Evolutionary conservation across 2,113 vertebrate species (phyloP).

Genomic region (Hylia prasina): DNA sequence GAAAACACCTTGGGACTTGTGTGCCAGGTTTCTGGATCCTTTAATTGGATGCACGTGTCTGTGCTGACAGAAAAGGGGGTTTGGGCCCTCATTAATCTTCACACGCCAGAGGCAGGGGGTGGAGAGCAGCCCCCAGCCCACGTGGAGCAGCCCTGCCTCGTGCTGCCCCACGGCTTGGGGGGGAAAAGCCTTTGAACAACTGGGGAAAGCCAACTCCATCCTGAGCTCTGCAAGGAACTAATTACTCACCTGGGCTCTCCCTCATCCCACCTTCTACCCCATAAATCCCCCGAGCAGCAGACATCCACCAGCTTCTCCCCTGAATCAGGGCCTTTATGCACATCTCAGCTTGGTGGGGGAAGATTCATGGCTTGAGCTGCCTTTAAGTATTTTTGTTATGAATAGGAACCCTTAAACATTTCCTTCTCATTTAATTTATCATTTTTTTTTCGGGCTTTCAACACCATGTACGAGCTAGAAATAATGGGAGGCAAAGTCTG

Average conservation of each 20-base stretch:
- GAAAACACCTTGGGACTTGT: neutral
- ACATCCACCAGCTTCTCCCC: neutral
- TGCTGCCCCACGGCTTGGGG: neutral
- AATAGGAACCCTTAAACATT: constrained; percentile 64
- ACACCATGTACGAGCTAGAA: neutral
- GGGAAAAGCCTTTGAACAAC: neutral
- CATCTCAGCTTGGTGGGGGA: neutral
- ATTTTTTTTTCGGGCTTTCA: constrained; percentile 46
- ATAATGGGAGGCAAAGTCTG: neutral
- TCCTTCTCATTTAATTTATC: constrained; percentile 66
- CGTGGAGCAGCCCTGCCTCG: neutral
- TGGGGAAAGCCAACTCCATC: neutral
- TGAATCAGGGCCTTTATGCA: constrained; percentile 62
- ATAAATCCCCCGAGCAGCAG: neutral
- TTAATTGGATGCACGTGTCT: constrained; percentile 42
- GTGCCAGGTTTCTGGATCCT: neutral
- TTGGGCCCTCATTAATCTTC: constrained; percentile 8
- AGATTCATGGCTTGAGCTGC: constrained; percentile 47
- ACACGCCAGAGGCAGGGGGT: neutral
- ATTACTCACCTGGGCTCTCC: constrained; percentile 17
- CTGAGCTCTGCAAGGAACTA: constrained; percentile 12
- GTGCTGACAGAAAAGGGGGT: neutral
- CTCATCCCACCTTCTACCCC: neutral
- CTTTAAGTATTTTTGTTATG: constrained; percentile 54
- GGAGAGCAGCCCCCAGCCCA: neutral